A percentile compares a stretch with the other conserved stretches of the same genome.
phyloP scores from a whole-genome alignment of 2,888 invertebrate species.

The Geotrupes spiniger region DNA sequence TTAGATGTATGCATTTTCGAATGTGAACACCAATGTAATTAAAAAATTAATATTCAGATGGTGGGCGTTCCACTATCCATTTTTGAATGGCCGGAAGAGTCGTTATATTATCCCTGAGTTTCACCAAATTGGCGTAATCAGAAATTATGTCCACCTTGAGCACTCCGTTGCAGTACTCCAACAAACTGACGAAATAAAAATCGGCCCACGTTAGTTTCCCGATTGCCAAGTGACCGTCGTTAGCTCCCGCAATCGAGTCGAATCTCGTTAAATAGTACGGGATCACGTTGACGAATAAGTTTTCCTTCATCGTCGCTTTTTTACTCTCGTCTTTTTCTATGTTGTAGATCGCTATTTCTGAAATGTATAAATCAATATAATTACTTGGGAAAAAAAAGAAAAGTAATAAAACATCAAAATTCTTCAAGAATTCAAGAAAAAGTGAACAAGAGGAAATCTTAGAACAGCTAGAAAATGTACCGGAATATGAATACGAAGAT shows the following conservation, averaged over 20 bases:
- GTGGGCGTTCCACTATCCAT: slow-evolving; percentile 62
- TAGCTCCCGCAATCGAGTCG: slow-evolving; percentile 56
- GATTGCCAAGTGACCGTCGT: slow-evolving; percentile 45
- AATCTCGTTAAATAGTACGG: slow-evolving; percentile 58
- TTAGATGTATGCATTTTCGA: no score
- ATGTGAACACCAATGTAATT: no score
- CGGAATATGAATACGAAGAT: no score
- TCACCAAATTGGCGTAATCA: slow-evolving; percentile 56
- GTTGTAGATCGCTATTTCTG: slow-evolving; percentile 23
- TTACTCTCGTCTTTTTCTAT: slow-evolving; percentile 49
- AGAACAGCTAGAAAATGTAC: no score
- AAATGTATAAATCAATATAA: no score
- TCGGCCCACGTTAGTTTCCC: slow-evolving; percentile 62
- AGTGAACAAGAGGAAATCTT: no score
- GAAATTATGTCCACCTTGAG: slow-evolving; percentile 55
- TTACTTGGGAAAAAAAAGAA: not conserved
- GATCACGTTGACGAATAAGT: slow-evolving; percentile 51
- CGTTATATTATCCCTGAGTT: slow-evolving; percentile 55
- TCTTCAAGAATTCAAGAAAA: no score
- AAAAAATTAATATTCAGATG: slow-evolving; percentile 26
- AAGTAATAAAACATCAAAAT: no score
- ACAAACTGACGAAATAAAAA: slow-evolving; percentile 57
- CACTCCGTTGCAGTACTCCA: slow-evolving; percentile 60
- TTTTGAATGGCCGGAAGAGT: slow-evolving; percentile 58
- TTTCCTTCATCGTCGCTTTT: slow-evolving; percentile 52